A percentile compares a stretch with the other conserved stretches of the same genome.
Conservation (phyloP, 2,113 vertebrate species). For the Ibidorhyncha struthersii region DNA sequence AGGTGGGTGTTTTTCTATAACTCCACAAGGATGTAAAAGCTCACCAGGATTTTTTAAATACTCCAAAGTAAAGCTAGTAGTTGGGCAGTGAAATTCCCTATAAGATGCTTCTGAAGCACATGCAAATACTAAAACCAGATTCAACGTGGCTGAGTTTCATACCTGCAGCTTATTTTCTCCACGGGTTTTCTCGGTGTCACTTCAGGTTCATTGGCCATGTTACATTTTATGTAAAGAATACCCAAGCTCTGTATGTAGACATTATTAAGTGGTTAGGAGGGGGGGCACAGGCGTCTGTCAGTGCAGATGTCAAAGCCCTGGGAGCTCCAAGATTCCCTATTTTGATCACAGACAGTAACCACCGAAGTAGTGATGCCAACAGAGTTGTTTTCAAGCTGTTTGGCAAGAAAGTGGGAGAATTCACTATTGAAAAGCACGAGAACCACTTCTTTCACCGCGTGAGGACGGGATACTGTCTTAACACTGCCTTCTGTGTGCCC, state of each 20-base stretch:
- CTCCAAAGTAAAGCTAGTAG: not conserved
- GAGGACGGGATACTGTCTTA: not conserved
- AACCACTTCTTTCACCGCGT: not conserved
- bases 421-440: not conserved
- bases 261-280: not conserved
- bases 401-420: conserved; percentile 5
- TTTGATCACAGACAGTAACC: conserved; percentile 24
- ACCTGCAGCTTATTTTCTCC: not conserved
- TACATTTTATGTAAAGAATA: not conserved
- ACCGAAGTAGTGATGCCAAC: not conserved
- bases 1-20: not conserved
- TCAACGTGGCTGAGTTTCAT: not conserved
- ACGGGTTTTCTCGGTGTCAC: not conserved
- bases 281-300: not conserved
- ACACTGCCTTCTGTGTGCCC: not conserved
- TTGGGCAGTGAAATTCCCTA: not conserved
- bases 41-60: not conserved
- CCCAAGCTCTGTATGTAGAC: not conserved
- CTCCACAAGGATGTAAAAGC: not conserved
- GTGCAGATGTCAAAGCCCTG: not conserved
- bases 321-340: not conserved
- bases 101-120: not conserved
- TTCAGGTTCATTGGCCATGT: not conserved
- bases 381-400: conserved; percentile 32
- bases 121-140: not conserved